These are phyloP conservation scores for Numida meleagris DNA, from an alignment of 2,113 vertebrate species.

Conservation along the genomic window DNA sequence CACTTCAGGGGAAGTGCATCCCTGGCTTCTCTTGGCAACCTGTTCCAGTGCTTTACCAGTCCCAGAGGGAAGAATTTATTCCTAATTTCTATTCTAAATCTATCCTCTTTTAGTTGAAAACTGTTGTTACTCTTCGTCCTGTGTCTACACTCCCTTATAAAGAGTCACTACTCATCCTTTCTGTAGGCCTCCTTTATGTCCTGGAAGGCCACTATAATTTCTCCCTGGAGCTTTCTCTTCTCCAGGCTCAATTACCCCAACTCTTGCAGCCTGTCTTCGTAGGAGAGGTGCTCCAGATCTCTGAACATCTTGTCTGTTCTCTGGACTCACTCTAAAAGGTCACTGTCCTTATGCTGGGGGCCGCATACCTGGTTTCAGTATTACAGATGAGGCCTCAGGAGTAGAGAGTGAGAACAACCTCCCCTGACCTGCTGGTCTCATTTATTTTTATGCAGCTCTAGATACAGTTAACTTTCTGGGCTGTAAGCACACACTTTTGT, in stretches of 20 bases:
- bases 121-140: no score
- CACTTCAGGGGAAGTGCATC: not conserved
- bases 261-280: not conserved
- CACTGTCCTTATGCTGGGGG: not conserved
- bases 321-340: not conserved
- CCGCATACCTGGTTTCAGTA: not conserved
- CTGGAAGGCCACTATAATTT: not conserved
- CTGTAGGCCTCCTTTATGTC: not conserved
- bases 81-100: not conserved
- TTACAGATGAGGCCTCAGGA: not conserved
- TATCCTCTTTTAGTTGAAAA: not conserved
- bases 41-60: not conserved
- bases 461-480: not conserved
- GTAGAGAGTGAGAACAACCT: not conserved
- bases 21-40: not conserved
- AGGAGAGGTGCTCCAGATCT: not conserved
- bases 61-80: not conserved
- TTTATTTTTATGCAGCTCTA: not conserved
- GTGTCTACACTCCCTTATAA: not conserved
- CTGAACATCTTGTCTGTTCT: not conserved
- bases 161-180: not conserved
- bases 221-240: not conserved
- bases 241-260: not conserved
- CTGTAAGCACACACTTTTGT: not conserved
- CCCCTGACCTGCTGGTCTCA: not conserved